These are phyloP conservation scores for Leucoptera coffeella DNA, from an alignment of 2,888 invertebrate species.

Conservation along the genomic window DNA sequence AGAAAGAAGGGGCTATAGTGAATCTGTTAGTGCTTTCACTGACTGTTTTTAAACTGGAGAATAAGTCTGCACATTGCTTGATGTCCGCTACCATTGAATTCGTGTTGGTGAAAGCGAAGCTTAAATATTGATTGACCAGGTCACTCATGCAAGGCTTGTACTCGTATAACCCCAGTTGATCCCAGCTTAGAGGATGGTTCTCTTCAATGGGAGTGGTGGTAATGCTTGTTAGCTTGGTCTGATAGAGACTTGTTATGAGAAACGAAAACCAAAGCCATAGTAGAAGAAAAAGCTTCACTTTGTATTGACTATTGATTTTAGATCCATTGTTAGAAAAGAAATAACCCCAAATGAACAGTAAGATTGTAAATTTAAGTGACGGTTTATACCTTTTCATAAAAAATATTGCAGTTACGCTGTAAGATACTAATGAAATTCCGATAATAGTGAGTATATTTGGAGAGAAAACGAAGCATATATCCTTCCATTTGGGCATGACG, in stretches of 20 bases:
- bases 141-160: constrained; percentile 18
- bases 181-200: constrained; percentile 15
- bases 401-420: constrained; percentile 9
- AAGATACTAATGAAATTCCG: constrained; percentile 10
- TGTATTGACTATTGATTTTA: constrained; percentile 7
- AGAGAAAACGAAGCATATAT: constrained; percentile 15
- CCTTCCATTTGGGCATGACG: constrained; percentile 12
- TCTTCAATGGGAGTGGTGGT: constrained; percentile 12
- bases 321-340: constrained; percentile 12
- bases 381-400: constrained; percentile 5
- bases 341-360: constrained; percentile 13
- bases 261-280: constrained; percentile 7
- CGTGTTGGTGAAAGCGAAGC: too few species aligned
- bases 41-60: constrained; percentile 11
- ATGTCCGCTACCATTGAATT: too few species aligned
- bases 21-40: neutral
- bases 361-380: constrained; percentile 10
- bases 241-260: constrained; percentile 15
- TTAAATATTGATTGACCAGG: too few species aligned
- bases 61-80: constrained; percentile 6
- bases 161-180: constrained; percentile 10
- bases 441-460: constrained; percentile 14
- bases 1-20: neutral
- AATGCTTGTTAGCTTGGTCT: constrained; percentile 15
- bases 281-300: neutral